A percentile compares a stretch with the other conserved stretches of the same genome.
These are phyloP conservation scores for Apotomis betuletana DNA, from an alignment of 2,888 invertebrate species.

Conservation along the genomic window DNA sequence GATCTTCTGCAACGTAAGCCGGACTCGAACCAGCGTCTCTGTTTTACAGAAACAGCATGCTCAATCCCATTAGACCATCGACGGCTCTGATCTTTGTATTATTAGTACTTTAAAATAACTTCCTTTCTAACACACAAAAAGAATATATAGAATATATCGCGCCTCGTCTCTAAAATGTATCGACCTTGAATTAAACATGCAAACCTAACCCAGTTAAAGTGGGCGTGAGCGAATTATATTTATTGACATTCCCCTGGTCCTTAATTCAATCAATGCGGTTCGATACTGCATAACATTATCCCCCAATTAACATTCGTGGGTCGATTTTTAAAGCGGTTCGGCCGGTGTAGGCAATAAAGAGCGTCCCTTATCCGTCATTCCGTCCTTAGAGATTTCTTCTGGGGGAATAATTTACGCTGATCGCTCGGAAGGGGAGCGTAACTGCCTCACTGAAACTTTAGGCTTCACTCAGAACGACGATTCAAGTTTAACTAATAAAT, in stretches of 20 bases:
- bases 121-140: no score
- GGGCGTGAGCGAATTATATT: conserved; percentile 47
- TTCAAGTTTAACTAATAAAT: conserved; percentile 79
- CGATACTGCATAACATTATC: conserved; percentile 78
- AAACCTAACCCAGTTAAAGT: conserved; percentile 31
- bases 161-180: not conserved
- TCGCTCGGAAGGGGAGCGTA: conserved; percentile 80
- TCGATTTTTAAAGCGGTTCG: conserved; percentile 76
- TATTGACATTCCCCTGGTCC: conserved; percentile 54
- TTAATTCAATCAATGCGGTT: conserved; percentile 70
- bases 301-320: conserved; percentile 78
- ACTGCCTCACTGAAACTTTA: conserved; percentile 83
- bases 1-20: no score
- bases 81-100: no score
- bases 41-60: no score
- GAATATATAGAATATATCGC: no score
- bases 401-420: conserved; percentile 83
- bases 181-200: conserved; percentile 1
- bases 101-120: no score
- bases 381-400: conserved; percentile 82
- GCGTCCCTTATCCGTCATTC: conserved; percentile 82
- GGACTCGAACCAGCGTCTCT: no score
- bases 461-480: conserved; percentile 79
- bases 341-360: conserved; percentile 79
- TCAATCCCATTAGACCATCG: no score